phyloP scores from a whole-genome alignment of 2,113 vertebrate species.

The Merops nubicus region DNA sequence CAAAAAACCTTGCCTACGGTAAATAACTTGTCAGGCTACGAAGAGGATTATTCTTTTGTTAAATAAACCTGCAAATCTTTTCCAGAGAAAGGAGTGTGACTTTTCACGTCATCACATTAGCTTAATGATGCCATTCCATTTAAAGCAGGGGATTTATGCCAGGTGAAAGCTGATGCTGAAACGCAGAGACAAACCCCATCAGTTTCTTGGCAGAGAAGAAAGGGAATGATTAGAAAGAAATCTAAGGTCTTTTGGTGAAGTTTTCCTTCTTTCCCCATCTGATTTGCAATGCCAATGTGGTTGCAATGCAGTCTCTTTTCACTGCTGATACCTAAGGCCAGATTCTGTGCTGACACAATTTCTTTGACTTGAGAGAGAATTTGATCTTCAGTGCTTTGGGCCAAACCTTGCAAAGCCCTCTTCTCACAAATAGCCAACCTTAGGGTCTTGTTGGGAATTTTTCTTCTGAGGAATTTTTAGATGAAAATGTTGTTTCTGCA shows the following conservation, averaged over 20 bases:
- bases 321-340: conserved; percentile 47
- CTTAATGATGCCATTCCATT: background rate
- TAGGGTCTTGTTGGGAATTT: conserved; percentile 20
- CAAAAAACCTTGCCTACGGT: background rate
- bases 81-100: background rate
- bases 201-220: background rate
- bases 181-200: background rate
- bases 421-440: conserved; percentile 8
- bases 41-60: background rate
- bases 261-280: conserved; percentile 12
- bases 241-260: background rate
- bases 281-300: conserved; percentile 67
- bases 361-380: conserved; percentile 63
- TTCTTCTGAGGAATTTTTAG: conserved; percentile 34
- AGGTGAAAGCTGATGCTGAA: background rate
- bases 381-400: conserved; percentile 51
- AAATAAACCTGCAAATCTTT: background rate
- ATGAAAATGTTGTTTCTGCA: conserved; percentile 15
- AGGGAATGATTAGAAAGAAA: background rate
- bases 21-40: background rate
- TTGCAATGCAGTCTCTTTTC: conserved; percentile 30
- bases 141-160: background rate
- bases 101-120: background rate
- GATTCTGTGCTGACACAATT: conserved; percentile 62
- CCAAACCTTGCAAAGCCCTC: conserved; percentile 25